A percentile compares a stretch with the other conserved stretches of the same genome.
phyloP scores from a whole-genome alignment of 2,888 invertebrate species.

The Macropis europaea region DNA sequence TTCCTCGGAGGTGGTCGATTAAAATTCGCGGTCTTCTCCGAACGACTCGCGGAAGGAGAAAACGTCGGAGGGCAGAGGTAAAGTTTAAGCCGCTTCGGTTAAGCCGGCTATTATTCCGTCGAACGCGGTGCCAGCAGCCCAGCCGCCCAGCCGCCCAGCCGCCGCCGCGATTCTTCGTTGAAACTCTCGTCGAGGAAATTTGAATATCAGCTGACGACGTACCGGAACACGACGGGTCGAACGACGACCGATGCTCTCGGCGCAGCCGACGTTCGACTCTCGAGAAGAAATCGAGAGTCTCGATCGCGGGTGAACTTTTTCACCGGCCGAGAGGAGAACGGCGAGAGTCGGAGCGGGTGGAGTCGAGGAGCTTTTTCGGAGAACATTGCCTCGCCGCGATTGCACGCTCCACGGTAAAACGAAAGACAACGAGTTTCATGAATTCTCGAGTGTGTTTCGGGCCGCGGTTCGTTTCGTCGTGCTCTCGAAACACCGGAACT shows the following conservation, averaged over 20 bases:
- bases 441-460: slow-evolving; percentile 24
- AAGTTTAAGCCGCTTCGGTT: slow-evolving; percentile 56
- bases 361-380: slow-evolving; percentile 11
- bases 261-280: background rate
- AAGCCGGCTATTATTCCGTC: slow-evolving; percentile 56
- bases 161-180: slow-evolving; percentile 38
- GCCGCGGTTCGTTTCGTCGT: background rate
- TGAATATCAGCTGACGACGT: slow-evolving; percentile 42
- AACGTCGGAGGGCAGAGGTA: slow-evolving; percentile 21
- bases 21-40: slow-evolving; percentile 50
- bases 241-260: background rate
- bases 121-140: slow-evolving; percentile 3
- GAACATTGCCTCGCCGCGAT: background rate
- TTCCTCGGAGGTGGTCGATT: slow-evolving; percentile 44
- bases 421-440: slow-evolving; percentile 19
- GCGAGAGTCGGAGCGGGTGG: slow-evolving; percentile 19
- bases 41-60: slow-evolving; percentile 6
- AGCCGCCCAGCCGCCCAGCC: background rate
- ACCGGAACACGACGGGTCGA: background rate
- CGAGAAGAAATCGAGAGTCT: background rate
- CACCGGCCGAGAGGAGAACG: slow-evolving; percentile 13
- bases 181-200: slow-evolving; percentile 53
- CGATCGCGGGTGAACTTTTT: slow-evolving; percentile 1
- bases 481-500: background rate
- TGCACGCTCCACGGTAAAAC: background rate